phyloP scores from a whole-genome alignment of 2,797 vertebrate species.

The Notamacropus eugenii region DNA sequence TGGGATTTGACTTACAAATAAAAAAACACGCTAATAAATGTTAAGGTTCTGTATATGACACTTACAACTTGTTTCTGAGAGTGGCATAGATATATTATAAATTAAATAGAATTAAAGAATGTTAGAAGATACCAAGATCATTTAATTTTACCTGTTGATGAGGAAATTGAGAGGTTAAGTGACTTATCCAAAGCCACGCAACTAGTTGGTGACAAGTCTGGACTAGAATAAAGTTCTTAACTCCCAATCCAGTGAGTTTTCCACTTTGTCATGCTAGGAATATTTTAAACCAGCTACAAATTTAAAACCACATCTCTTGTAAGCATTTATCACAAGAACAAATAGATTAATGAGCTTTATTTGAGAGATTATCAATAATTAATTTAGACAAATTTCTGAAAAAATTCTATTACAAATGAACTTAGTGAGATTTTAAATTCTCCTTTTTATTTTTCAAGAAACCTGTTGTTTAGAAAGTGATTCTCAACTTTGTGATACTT shows the following conservation, averaged over 20 bases:
- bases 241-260: background rate
- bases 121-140: background rate
- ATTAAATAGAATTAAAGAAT: background rate
- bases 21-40: background rate
- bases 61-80: background rate
- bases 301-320: background rate
- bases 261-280: background rate
- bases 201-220: background rate
- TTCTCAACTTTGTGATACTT: background rate
- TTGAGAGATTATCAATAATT: background rate
- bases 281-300: background rate
- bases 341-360: background rate
- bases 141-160: background rate
- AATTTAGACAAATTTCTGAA: background rate
- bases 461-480: background rate
- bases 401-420: constrained; percentile 24
- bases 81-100: background rate
- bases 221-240: background rate
- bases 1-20: background rate
- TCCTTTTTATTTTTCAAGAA: constrained; percentile 29
- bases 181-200: background rate
- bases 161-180: background rate
- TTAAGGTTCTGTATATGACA: background rate
- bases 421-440: background rate
- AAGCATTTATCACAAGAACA: background rate